Evolutionary conservation across 2,797 vertebrate species (phyloP).

Genomic region (Anolis apletophallus): DNA sequence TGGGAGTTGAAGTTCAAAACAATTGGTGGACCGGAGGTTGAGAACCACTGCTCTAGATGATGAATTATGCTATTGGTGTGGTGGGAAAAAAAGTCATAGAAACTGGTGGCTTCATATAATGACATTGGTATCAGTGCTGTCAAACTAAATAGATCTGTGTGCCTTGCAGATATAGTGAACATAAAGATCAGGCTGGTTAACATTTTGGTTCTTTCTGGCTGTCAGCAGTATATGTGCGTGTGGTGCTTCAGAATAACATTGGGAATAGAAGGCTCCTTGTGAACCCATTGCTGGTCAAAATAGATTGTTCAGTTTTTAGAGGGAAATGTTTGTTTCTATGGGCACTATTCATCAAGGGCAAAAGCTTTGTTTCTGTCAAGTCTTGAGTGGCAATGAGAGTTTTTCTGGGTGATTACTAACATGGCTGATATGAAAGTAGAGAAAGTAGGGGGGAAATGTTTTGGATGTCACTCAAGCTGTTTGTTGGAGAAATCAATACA

Average conservation of each 20-base stretch:
- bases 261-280: not conserved
- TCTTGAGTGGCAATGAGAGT: not conserved
- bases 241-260: not conserved
- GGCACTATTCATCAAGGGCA: not conserved
- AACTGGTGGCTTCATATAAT: not conserved
- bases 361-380: not conserved
- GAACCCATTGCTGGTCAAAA: not conserved
- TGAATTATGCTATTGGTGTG: too few relatives aligned
- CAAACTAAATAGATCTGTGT: not conserved
- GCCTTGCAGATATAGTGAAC: not conserved
- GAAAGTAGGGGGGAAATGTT: slow-evolving; percentile 3
- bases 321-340: not conserved
- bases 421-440: not conserved
- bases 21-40: too few relatives aligned
- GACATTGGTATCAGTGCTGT: not conserved
- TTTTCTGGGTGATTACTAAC: not conserved
- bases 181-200: not conserved
- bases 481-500: slow-evolving; percentile 57
- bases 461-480: not conserved
- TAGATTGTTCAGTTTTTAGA: not conserved
- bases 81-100: not conserved
- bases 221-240: not conserved
- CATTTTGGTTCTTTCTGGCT: not conserved
- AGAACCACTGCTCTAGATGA: too few relatives aligned
- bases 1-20: too few relatives aligned